A percentile compares a stretch with the other conserved stretches of the same genome.
Evolutionary conservation across 2,888 invertebrate genomes (phyloP).

Genomic region (Apamea monoglypha): DNA sequence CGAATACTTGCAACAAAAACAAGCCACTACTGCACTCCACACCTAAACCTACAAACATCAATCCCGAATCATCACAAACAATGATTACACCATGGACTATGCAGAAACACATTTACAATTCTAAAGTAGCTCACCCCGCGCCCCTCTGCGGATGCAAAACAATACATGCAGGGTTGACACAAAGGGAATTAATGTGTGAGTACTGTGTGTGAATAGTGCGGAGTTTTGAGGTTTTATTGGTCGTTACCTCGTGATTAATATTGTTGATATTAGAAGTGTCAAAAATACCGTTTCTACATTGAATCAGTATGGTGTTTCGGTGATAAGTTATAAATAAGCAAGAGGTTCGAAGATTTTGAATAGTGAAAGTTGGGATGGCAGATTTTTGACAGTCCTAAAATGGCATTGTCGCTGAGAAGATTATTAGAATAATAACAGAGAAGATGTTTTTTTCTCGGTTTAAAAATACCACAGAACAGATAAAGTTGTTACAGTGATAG

Average conservation of each 20-base stretch:
- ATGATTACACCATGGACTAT: conserved; percentile 60
- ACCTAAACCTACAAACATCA: conserved; percentile 45
- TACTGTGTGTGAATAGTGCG: neutral
- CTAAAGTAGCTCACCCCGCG: conserved; percentile 56
- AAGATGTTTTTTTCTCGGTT: neutral
- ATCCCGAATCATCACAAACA: conserved; percentile 58
- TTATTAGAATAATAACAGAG: neutral
- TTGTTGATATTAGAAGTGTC: conserved; percentile 1
- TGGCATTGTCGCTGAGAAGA: neutral
- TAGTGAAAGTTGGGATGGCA: neutral
- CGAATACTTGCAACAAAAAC: conserved; percentile 11
- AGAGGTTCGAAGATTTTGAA: neutral
- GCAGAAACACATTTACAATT: conserved; percentile 69
- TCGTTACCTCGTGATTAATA: conserved; percentile 10
- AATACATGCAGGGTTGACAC: conserved; percentile 61
- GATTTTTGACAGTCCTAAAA: neutral
- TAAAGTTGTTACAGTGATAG: neutral
- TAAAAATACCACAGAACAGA: no score
- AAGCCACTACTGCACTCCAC: neutral
- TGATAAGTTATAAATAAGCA: neutral
- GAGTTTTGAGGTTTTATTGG: conserved; percentile 43
- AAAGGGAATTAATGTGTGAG: conserved; percentile 56
- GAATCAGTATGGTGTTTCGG: neutral
- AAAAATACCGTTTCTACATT: neutral
- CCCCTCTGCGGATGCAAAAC: conserved; percentile 53